These are phyloP conservation scores for Graphium colonna DNA, from an alignment of 2,888 invertebrate genomes.

Conservation along the genomic window DNA sequence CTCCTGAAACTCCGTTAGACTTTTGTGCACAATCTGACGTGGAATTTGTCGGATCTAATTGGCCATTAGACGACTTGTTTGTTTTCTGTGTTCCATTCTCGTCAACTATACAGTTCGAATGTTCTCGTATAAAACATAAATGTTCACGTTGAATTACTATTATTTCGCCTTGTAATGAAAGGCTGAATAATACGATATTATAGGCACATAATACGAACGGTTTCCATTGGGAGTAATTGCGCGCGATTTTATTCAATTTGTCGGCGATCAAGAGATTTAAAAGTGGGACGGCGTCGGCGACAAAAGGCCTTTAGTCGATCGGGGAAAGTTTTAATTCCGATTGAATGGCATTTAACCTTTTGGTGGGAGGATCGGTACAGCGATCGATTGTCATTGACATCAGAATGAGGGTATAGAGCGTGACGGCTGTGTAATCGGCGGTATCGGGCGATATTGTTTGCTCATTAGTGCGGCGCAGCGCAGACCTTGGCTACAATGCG, in stretches of 20 bases:
- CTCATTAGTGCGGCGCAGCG: conserved; percentile 46
- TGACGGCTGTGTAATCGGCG: conserved; percentile 30
- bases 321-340: conserved; percentile 13
- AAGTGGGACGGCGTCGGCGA: too few relatives aligned
- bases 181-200: too few relatives aligned
- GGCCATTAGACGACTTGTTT: conserved; percentile 16
- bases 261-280: too few relatives aligned
- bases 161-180: too few relatives aligned
- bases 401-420: conserved; percentile 24
- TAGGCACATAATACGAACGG: too few relatives aligned
- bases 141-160: too few relatives aligned
- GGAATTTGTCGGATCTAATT: conserved; percentile 19
- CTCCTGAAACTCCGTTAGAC: conserved; percentile 17
- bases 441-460: conserved; percentile 42
- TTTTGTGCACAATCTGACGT: conserved; percentile 19
- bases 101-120: too few relatives aligned
- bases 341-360: neutral
- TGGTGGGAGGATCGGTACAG: neutral
- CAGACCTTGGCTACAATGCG: conserved; percentile 77
- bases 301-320: neutral
- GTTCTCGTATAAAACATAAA: too few relatives aligned
- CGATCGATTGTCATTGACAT: conserved; percentile 13
- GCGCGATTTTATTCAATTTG: too few relatives aligned
- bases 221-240: neutral
- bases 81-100: neutral